Evolutionary conservation across 2,113 vertebrate genomes (phyloP), one percentile per base, ranked within the genome.

Genomic region (Fulica atra): DNA sequence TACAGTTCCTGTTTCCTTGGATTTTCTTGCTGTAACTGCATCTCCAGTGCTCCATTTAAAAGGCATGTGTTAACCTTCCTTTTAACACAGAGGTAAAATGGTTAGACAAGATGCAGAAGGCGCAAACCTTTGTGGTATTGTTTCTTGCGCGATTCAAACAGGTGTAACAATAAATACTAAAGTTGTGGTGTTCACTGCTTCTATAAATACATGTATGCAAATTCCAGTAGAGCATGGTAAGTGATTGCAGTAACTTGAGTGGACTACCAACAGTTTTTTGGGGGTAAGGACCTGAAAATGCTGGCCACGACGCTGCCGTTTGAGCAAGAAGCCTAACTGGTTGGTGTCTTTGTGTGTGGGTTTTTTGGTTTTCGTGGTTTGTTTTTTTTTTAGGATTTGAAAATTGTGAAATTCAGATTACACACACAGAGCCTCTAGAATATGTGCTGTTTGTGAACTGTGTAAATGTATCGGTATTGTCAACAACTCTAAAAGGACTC

Each of bases 121-220:
- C 46, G 11, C 36, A 63, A 15, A 82, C 21, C 29, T 68, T 53
- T 66, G 36, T 0, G 0, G 57, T 86, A 11, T 24, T 1, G 1
- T 81, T 93, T 95, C 59, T 31, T 80, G 25, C 82, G 28, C 51
- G 70, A 46, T 25, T 74, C 1, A 0, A 65, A 35, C 25, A 50
- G 44, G 19, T 18, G n/a, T 6, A 16, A 50, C 2, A 4, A 38
- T 88, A 76, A 81, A 68, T 53, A 76, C 11, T 57, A 19, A 35
- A 53, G 20, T 13, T 7, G 6, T 92, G 16, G 50, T 57, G 76
- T 63, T 51, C 57, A n/a, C 24, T 81, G 18, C 31, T 92, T 95
- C 38, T 63, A 0, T 85, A 81, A 66, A 8, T 73, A 26, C 25
- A 13, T 36, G 17, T 68, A 42, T 87, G 61, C 40, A 63, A 81